Evolutionary conservation across 2,888 invertebrate genomes (phyloP).

Genomic region (Seira ritae): DNA sequence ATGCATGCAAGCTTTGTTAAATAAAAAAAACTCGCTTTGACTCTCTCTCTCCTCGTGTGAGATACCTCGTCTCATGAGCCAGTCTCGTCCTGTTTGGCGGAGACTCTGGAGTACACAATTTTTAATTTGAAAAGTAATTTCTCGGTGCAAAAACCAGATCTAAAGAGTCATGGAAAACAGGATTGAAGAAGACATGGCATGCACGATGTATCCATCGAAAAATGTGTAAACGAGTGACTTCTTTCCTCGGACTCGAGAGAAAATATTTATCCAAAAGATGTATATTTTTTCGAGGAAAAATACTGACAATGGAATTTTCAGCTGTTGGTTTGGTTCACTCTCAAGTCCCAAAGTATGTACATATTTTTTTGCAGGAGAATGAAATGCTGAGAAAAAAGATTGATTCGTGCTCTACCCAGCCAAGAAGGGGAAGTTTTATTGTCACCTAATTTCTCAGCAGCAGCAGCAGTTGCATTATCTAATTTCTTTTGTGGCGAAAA

Average conservation of each 20-base stretch:
- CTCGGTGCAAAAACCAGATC: conserved; percentile 59
- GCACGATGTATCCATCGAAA: conserved; percentile 16
- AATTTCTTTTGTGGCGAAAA: background rate
- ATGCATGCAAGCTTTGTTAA: background rate
- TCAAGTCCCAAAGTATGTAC: background rate
- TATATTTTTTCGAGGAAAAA: background rate
- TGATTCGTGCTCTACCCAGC: conserved; percentile 58
- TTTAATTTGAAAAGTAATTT: conserved; percentile 55
- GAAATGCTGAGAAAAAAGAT: conserved; percentile 37
- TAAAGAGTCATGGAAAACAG: conserved; percentile 40
- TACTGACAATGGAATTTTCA: background rate
- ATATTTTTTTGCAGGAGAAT: background rate
- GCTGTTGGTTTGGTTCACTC: background rate
- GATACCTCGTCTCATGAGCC: conserved; percentile 3
- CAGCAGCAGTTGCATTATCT: conserved; percentile 27
- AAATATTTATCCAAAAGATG: conserved; percentile 18
- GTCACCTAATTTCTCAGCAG: conserved; percentile 62
- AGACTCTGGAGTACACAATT: conserved; percentile 4
- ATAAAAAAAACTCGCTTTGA: conserved; percentile 18
- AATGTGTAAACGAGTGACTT: background rate
- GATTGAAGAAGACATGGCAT: conserved; percentile 22
- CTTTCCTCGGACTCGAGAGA: background rate
- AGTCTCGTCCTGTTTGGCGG: conserved; percentile 8
- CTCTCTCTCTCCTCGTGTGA: no score
- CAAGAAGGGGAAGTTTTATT: conserved; percentile 48